Percentiles rank a stretch among this genome's conserved stretches.
Conservation (phyloP, 2,797 vertebrate species). For the Muraenolepis orangiensis region DNA sequence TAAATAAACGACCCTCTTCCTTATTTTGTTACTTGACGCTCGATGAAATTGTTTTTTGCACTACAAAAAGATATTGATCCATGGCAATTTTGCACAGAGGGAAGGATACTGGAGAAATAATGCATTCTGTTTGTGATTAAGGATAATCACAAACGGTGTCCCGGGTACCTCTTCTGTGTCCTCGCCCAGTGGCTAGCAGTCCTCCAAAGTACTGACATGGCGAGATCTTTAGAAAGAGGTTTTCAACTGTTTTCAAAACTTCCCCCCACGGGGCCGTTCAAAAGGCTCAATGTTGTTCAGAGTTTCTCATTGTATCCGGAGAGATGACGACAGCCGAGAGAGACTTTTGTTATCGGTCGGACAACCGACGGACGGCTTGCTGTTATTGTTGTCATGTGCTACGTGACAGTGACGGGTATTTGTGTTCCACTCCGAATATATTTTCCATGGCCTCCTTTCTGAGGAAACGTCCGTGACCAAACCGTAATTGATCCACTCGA, state of each 20-base stretch:
- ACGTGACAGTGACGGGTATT: not conserved
- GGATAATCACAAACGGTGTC: constrained; percentile 43
- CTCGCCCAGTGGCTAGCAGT: not conserved
- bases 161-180: constrained; percentile 6
- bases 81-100: constrained; percentile 34
- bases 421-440: not conserved
- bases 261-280: not conserved
- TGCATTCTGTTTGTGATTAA: constrained; percentile 42
- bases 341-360: not conserved
- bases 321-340: not conserved
- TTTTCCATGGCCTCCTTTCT: constrained; percentile 5
- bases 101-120: constrained; percentile 46
- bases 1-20: constrained; percentile 13
- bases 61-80: constrained; percentile 47
- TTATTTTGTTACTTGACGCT: constrained; percentile 21
- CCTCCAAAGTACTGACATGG: not conserved
- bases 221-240: not conserved
- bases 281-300: not conserved
- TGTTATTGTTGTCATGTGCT: not conserved
- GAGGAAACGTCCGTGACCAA: not conserved
- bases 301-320: not conserved
- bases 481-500: not conserved
- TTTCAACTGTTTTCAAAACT: not conserved
- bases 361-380: not conserved
- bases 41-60: constrained; percentile 35